phyloP scores from a whole-genome alignment of 2,888 invertebrate species.

The Lamellibrachia columna region DNA sequence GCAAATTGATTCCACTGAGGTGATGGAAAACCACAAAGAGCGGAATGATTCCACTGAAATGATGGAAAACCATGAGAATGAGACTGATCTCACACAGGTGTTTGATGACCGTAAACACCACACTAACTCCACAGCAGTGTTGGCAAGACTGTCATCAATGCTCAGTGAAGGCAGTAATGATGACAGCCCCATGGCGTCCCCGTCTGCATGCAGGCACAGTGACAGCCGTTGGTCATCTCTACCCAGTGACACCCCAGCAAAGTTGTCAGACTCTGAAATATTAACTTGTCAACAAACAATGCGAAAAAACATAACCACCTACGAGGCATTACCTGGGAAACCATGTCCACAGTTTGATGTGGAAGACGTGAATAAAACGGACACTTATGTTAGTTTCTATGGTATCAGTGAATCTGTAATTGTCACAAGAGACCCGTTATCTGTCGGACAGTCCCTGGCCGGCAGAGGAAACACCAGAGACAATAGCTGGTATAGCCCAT shows the following conservation, averaged over 20 bases:
- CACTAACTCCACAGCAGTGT: not conserved
- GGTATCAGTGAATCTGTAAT: not conserved
- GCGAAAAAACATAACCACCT: not conserved
- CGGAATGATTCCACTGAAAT: not conserved
- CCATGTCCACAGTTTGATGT: not conserved
- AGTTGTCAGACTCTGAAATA: not conserved
- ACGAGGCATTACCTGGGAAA: not conserved
- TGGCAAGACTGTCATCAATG: not conserved
- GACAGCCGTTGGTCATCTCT: not conserved
- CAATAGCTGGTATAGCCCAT: not conserved
- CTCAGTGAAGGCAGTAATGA: not conserved
- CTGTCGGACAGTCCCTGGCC: not conserved
- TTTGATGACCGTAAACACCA: not conserved
- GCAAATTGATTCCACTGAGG: not conserved
- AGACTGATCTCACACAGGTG: not conserved
- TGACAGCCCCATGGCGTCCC: not conserved
- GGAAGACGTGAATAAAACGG: not conserved
- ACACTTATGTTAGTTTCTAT: not conserved
- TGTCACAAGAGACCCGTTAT: not conserved
- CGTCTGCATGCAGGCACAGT: not conserved
- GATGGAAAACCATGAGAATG: not conserved
- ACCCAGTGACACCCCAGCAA: not conserved
- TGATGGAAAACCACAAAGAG: not conserved
- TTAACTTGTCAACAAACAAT: not conserved
- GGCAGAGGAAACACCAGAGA: not conserved